phyloP scores from a whole-genome alignment of 1,140 invertebrate species.

The Lasaia peninsularis region DNA sequence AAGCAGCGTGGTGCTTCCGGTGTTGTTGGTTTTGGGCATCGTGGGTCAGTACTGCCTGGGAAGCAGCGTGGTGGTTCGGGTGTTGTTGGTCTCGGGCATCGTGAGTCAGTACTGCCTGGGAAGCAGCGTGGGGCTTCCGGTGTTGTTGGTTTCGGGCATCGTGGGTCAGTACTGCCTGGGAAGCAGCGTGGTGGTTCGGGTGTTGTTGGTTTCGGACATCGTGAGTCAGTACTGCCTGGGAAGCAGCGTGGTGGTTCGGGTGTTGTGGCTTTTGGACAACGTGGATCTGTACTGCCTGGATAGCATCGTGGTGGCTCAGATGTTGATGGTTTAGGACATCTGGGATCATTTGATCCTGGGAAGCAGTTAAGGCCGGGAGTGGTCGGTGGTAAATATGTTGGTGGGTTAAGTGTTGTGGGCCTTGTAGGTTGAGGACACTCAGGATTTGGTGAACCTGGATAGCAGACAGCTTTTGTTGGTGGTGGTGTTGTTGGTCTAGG shows the following conservation, averaged over 20 bases:
- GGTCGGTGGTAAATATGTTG: slow-evolving; percentile 35
- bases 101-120: slow-evolving; percentile 42
- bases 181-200: slow-evolving; percentile 49
- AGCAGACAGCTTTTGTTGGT: slow-evolving; percentile 37
- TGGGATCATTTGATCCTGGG: slow-evolving; percentile 60
- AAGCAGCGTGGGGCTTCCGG: slow-evolving; percentile 41
- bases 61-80: slow-evolving; percentile 33
- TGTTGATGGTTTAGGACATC: slow-evolving; percentile 34
- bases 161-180: slow-evolving; percentile 68
- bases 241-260: slow-evolving; percentile 45
- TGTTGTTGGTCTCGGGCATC: slow-evolving; percentile 9
- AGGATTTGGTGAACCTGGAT: slow-evolving; percentile 51
- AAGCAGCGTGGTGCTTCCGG: slow-evolving; percentile 36
- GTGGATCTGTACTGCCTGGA: too few relatives aligned
- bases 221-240: slow-evolving; percentile 62
- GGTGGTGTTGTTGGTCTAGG: slow-evolving; percentile 11
- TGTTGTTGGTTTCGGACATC: slow-evolving; percentile 54
- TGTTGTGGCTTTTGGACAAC: slow-evolving; percentile 33
- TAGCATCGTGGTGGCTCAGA: too few relatives aligned
- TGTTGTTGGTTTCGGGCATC: slow-evolving; percentile 40
- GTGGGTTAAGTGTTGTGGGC: slow-evolving; percentile 38
- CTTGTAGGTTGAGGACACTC: slow-evolving; percentile 46
- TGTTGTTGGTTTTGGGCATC: slow-evolving; percentile 47
- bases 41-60: slow-evolving; percentile 46
- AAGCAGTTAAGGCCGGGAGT: slow-evolving; percentile 42